Evolutionary conservation across 2,888 invertebrate genomes (phyloP), one percentile per base, ranked within the genome.

Genomic region (Amaurobius ferox): DNA sequence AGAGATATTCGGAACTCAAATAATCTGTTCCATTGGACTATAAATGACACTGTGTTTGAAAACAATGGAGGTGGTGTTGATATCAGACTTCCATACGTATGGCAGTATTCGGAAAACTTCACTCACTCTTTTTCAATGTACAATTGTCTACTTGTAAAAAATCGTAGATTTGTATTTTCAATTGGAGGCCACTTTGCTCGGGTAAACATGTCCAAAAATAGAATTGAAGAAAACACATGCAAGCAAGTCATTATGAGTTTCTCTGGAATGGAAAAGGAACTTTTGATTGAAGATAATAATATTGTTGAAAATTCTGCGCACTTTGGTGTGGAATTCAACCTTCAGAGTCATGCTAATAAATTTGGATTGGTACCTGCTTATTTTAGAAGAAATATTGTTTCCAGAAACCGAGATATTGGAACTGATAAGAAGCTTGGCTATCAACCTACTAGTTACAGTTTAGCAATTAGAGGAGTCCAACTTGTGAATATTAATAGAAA

Each of bases 211-310:
- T 95, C 96, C 0, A 94, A 94, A 78, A 98, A 97, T 91, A 92
- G 94, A 6, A 98, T 98, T 90, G 94, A 94, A 0, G 95, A 95
- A 80, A 99, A 99, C 90, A 92, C 92, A 40, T 99, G 99, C 90
- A 94, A 94, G 89, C 93, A 92, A 16, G 96, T 98, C 0, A 91
- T 98, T 35, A 93, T 98, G 16, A 94, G 95, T 0, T 93, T 98
- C 30, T 93, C 94, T 86, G 99, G 99, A 9, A 99, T 99, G 98
- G 99, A 99, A 91, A 99, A 99, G 92, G 95, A 96, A 90, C 93
- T 99, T 92, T 93, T 94, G 83, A 95, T 99, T 80, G 94, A 95
- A 89, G 93, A 94, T 62, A 98, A 98, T 91, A 92, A 93, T 71
- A 95, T 98, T 86, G 94, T 94, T 89, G 93, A 93, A 77, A 99